A percentile compares a stretch with the other conserved stretches of the same genome.
Evolutionary conservation across 2,797 vertebrate genomes (phyloP).

Genomic region (Danio jaintianensis): DNA sequence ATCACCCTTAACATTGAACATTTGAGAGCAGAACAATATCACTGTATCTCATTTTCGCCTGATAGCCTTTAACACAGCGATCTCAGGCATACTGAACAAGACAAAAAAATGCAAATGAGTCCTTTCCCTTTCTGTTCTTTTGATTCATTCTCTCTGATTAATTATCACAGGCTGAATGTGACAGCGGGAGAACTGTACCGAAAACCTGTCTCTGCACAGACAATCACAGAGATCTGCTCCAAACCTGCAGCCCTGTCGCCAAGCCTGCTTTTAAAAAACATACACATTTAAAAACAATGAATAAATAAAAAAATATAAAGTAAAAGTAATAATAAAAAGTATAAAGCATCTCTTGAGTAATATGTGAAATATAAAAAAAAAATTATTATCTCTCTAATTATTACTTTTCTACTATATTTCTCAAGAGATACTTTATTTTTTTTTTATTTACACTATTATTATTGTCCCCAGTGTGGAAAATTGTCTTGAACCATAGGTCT

Average conservation of each 20-base stretch:
- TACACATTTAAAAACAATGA: too few relatives aligned
- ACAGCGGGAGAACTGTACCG: constrained; percentile 59
- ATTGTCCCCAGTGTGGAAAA: too few relatives aligned
- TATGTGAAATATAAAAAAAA: too few relatives aligned
- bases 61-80: background rate
- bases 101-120: constrained; percentile 10
- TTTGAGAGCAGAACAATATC: constrained; percentile 11
- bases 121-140: background rate
- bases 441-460: too few relatives aligned
- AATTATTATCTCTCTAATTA: too few relatives aligned
- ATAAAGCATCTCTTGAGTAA: too few relatives aligned
- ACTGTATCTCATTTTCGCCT: background rate
- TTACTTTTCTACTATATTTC: too few relatives aligned
- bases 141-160: constrained; percentile 69
- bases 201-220: constrained; percentile 22
- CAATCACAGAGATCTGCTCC: constrained; percentile 45
- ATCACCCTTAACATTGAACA: constrained; percentile 7
- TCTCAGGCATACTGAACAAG: constrained; percentile 1
- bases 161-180: constrained; percentile 69
- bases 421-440: too few relatives aligned
- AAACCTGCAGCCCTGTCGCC: constrained; percentile 28
- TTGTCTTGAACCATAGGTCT: too few relatives aligned
- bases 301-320: too few relatives aligned
- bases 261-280: background rate
- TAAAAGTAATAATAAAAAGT: too few relatives aligned